Evolutionary conservation across 53 echinoderm and acorn worm genomes (phyloP).

Genomic region (Luidia sarsii): DNA sequence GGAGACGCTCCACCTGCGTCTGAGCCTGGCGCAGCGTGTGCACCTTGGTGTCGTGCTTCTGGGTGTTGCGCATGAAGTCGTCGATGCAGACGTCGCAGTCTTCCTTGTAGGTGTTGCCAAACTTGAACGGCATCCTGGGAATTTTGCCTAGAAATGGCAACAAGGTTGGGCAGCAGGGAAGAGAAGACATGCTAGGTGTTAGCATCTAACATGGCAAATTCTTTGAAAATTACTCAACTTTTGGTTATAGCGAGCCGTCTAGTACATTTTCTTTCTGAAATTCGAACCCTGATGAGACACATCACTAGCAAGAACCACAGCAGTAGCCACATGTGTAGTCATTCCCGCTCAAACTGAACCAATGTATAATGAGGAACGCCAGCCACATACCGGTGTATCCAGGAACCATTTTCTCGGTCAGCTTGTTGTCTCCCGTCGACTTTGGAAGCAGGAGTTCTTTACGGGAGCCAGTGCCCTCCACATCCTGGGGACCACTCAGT

Average conservation of each 20-base stretch:
- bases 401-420: conserved; percentile 98
- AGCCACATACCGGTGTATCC: conserved; percentile 91
- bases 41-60: conserved; percentile 73
- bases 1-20: conserved; percentile 52
- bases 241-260: too few species aligned
- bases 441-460: conserved; percentile 70
- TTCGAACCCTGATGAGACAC: too few species aligned
- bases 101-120: conserved; percentile 98
- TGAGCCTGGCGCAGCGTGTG: conserved; percentile 61
- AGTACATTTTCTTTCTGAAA: too few species aligned
- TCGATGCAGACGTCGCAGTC: conserved; percentile 99
- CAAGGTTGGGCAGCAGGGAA: too few species aligned
- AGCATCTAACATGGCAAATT: too few species aligned
- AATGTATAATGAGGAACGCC: too few species aligned
- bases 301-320: too few species aligned
- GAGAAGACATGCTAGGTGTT: too few species aligned
- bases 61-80: conserved; percentile 87
- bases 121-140: conserved; percentile 98
- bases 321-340: too few species aligned
- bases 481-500: conserved; percentile 70
- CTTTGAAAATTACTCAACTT: too few species aligned
- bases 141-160: conserved; percentile 99
- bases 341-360: too few species aligned
- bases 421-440: conserved; percentile 93
- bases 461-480: conserved; percentile 38